Evolutionary conservation across 2,113 vertebrate species (phyloP), one percentile per base, ranked within the genome.

Genomic region (Cariama cristata): DNA sequence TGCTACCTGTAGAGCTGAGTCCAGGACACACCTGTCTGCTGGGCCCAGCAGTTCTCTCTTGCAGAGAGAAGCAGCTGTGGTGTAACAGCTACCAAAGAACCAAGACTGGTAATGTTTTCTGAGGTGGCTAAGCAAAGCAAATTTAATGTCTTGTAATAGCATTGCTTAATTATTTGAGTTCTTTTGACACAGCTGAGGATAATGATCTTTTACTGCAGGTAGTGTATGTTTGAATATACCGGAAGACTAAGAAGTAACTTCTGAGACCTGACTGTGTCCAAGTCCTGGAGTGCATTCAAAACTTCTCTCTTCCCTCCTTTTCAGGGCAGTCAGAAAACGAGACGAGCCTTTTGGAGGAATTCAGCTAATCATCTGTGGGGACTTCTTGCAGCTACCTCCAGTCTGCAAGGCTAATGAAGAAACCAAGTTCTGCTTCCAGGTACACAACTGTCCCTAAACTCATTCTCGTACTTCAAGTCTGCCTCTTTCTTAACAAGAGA

Each of bases 301-400:
- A 21, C 4, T 42, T 81, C 14, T 69, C 33, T 76, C 33, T 75
- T 93, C 5, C 5, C 6, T 66, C 32, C 18, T 22, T 79, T 68
- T 52, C 93, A 99, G 99, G 97, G 98, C 98, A 1, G 96, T 99
- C 52, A 98, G 98, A 84, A 98, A 99, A 92, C 98, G 98, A 12
- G 98, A 99, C 7, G 98, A 99, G 82, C 99, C 99, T 9, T 99
- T 99, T 62, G 99, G 99, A 83, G 99, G 99, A 87, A 99, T 99
- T 95, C 99, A 99, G 96, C 98, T 99, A 62, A 99, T 99, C 17
- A 97, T 99, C 26, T 99, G 99, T 94, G 99, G 99, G 2, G 99
- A 99, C 92, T 99, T 99, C 94, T 98, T 99, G n/a, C 99, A 99
- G 94, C 98, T 99, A 85, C 99, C 99, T 5, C 99, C 99, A 3